Conservation (phyloP, 2,113 vertebrate genomes). For the Chinchilla lanigera region DNA sequence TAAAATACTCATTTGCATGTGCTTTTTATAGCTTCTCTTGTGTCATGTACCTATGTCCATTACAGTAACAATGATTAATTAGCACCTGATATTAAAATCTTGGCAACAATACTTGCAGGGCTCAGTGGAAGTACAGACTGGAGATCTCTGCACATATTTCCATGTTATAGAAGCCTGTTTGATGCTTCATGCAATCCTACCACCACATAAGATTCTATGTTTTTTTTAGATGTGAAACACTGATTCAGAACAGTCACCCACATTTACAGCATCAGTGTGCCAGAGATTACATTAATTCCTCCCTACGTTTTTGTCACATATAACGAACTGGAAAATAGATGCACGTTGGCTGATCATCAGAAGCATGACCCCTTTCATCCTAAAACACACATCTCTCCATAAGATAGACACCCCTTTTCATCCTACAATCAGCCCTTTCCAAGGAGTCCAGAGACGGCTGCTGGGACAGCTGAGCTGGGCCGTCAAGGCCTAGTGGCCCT, state of each 20-base stretch:
- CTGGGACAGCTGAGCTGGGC: neutral
- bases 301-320: neutral
- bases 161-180: neutral
- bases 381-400: neutral
- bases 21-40: slow-evolving; percentile 50
- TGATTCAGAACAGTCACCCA: neutral
- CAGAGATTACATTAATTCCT: neutral
- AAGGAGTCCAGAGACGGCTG: neutral
- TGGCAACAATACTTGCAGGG: neutral
- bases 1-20: slow-evolving; percentile 61
- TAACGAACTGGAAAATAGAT: neutral
- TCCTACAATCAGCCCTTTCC: slow-evolving; percentile 31
- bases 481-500: accelerated
- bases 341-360: neutral
- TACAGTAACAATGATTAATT: slow-evolving; percentile 9
- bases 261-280: neutral
- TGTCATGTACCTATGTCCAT: slow-evolving; percentile 57
- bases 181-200: neutral
- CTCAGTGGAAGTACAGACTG: neutral
- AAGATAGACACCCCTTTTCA: neutral
- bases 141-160: neutral
- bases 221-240: neutral
- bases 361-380: neutral
- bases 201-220: neutral
- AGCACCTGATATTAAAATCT: slow-evolving; percentile 6